Evolutionary conservation across 2,113 vertebrate species (phyloP).

Genomic region (Thermophis baileyi): DNA sequence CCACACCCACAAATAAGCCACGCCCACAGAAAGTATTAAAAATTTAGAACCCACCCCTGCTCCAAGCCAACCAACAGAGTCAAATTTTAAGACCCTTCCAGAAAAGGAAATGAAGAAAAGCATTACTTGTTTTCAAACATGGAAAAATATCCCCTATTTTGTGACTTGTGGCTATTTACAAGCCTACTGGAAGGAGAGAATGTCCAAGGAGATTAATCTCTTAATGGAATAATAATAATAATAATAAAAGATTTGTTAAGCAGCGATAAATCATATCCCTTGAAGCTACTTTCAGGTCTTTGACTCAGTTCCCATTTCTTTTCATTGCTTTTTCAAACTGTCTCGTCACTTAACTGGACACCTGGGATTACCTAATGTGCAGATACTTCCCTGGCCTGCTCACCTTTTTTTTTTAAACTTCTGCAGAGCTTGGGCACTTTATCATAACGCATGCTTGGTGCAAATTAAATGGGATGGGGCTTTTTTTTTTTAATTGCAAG

Average conservation of each 20-base stretch:
- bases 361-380: background rate
- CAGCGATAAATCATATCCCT: background rate
- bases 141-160: background rate
- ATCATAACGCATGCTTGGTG: constrained; percentile 29
- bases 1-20: too few relatives aligned
- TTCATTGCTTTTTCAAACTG: background rate
- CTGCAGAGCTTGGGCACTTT: constrained; percentile 6
- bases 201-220: background rate
- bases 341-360: background rate
- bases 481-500: constrained; percentile 57
- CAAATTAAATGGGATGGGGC: constrained; percentile 44
- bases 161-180: background rate
- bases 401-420: background rate
- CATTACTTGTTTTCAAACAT: background rate
- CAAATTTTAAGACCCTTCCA: background rate
- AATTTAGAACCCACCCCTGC: too few relatives aligned
- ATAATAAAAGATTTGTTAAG: background rate
- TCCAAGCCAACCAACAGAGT: background rate
- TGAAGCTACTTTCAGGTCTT: background rate
- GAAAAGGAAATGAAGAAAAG: background rate
- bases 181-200: background rate
- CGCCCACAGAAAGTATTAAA: too few relatives aligned
- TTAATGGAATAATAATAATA: background rate
- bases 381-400: constrained; percentile 20
- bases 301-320: background rate